Conservation (phyloP, 2,113 vertebrate species). For the Oostethus manadensis region DNA sequence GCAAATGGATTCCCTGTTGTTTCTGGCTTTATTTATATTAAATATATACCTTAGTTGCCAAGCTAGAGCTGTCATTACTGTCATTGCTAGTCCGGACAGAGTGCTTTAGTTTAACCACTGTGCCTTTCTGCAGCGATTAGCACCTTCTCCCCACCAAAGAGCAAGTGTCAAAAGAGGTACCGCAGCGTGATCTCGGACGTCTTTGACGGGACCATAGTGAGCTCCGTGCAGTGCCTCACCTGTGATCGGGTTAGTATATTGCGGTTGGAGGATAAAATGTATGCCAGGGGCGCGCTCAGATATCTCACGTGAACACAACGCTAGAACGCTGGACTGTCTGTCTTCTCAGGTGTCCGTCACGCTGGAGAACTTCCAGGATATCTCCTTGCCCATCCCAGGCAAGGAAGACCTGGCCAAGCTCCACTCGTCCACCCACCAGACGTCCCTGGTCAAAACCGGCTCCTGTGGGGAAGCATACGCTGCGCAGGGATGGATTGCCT, state of each 20-base stretch:
- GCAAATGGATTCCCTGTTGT: no score
- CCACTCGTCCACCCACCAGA: constrained; percentile 92
- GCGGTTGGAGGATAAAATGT: not conserved
- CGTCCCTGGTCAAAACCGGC: constrained; percentile 88
- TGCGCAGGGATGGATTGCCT: constrained; percentile 93
- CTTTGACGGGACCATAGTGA: constrained; percentile 95
- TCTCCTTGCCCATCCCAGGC: constrained; percentile 96
- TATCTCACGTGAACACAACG: not conserved
- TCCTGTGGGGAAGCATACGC: constrained; percentile 95
- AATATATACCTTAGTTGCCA: no score
- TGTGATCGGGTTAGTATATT: constrained; percentile 87
- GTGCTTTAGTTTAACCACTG: constrained; percentile 22
- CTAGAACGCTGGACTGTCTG: not conserved
- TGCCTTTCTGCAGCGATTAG: constrained; percentile 57
- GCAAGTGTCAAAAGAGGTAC: constrained; percentile 88
- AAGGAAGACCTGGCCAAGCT: constrained; percentile 98
- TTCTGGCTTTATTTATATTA: no score
- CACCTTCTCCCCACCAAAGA: constrained; percentile 78
- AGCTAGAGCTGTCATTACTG: no score
- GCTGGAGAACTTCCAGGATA: constrained; percentile 97
- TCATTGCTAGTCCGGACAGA: not conserved
- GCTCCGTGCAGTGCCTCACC: constrained; percentile 95
- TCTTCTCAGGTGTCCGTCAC: constrained; percentile 85
- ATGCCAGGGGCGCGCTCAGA: not conserved
- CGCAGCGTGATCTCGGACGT: constrained; percentile 94